Evolutionary conservation across 2,113 vertebrate genomes (phyloP).

Genomic region (Aleadryas rufinucha): DNA sequence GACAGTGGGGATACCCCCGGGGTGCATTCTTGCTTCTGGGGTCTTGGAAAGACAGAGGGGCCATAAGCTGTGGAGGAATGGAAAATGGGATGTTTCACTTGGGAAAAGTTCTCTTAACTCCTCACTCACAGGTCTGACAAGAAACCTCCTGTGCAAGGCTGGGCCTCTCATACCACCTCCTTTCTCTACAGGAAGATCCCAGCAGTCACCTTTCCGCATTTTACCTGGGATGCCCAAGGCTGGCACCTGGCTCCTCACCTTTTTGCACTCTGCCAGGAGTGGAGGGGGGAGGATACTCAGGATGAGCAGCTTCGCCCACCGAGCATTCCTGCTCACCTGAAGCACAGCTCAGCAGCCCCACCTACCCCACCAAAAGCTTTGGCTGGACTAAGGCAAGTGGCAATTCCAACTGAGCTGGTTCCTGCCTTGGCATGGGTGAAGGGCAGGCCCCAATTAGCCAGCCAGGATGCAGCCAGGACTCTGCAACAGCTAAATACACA

Average conservation of each 20-base stretch:
- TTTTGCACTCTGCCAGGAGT: neutral
- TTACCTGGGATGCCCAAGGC: neutral
- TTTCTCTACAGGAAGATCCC: neutral
- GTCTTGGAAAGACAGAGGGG: neutral
- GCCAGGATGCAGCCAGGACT: neutral
- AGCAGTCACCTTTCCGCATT: neutral
- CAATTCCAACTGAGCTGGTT: neutral
- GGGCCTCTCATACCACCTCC: neutral
- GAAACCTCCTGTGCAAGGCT: neutral
- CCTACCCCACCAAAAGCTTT: neutral
- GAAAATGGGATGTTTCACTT: neutral
- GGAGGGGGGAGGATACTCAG: neutral
- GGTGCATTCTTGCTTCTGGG: neutral
- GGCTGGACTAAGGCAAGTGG: neutral
- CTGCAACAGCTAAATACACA: neutral
- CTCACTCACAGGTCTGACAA: neutral
- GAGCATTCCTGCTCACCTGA: neutral
- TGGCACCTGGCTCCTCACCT: neutral
- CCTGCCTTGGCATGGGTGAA: neutral
- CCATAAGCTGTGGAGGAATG: rapidly evolving
- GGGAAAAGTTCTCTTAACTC: neutral
- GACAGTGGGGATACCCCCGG: rapidly evolving
- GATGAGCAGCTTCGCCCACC: rapidly evolving
- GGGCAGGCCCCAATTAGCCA: neutral
- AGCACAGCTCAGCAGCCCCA: neutral